Conservation (phyloP, 1,140 invertebrate genomes). For the Procambarus clarkii region DNA sequence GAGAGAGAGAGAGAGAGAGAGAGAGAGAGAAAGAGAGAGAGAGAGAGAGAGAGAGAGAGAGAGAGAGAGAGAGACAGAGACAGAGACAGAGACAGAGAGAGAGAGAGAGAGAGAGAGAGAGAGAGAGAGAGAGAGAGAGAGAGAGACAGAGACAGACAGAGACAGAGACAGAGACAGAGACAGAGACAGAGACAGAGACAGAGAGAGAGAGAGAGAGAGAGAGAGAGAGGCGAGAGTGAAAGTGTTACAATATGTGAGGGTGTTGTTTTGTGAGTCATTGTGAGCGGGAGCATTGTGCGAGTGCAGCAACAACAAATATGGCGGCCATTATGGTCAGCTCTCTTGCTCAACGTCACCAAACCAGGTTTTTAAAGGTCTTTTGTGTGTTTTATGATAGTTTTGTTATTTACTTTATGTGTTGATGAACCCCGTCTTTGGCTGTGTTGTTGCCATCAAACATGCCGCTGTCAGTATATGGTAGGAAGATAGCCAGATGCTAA, state of each 20-base stretch:
- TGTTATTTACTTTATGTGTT: too few species aligned
- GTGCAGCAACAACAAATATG: not conserved
- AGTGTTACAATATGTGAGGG: not conserved
- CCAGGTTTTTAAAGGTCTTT: too few species aligned
- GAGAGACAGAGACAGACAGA: not conserved
- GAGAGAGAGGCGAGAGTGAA: not conserved
- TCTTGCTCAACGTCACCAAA: not conserved
- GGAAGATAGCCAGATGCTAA: too few species aligned
- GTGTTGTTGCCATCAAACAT: too few species aligned
- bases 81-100: slow-evolving; percentile 8
- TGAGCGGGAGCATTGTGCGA: not conserved
- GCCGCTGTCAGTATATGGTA: too few species aligned
- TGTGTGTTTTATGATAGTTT: too few species aligned
- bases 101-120: slow-evolving; percentile 26
- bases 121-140: not conserved
- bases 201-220: slow-evolving; percentile 19
- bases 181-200: not conserved
- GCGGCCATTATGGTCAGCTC: not conserved
- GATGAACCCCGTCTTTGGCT: too few species aligned
- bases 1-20: not conserved
- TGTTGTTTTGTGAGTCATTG: not conserved
- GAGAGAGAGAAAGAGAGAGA: slow-evolving; percentile 15
- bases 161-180: not conserved
- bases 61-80: slow-evolving; percentile 16
- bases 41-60: slow-evolving; percentile 32